These are phyloP conservation scores for Empidonax alnorum DNA, from an alignment of 2,113 vertebrate genomes.

Conservation along the genomic window DNA sequence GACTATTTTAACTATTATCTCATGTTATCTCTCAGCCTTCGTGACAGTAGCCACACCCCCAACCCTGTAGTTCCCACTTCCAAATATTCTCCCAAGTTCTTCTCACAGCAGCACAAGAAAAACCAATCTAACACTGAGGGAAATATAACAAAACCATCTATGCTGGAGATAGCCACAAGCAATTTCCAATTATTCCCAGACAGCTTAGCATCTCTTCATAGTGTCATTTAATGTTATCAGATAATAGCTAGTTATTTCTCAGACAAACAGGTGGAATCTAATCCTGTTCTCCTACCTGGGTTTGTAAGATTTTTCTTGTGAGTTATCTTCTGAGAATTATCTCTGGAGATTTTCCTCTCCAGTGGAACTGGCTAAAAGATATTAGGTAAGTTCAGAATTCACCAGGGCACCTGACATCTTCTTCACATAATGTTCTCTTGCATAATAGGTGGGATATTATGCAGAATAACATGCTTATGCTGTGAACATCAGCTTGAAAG, in stretches of 20 bases:
- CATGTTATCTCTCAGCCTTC: not conserved
- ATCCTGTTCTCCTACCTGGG: not conserved
- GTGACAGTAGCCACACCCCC: not conserved
- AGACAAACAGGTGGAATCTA: slow-evolving; percentile 18
- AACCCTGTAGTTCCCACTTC: not conserved
- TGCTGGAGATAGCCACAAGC: slow-evolving; percentile 1
- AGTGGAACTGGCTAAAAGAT: not conserved
- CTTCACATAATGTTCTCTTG: not conserved
- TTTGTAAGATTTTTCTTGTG: not conserved
- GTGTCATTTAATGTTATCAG: slow-evolving; percentile 15
- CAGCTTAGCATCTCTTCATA: not conserved
- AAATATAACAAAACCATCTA: slow-evolving; percentile 1
- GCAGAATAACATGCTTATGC: not conserved
- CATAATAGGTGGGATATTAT: not conserved
- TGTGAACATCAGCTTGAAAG: not conserved
- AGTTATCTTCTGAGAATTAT: not conserved
- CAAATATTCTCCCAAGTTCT: not conserved
- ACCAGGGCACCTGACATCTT: not conserved
- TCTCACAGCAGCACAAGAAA: not conserved
- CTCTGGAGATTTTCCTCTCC: not conserved
- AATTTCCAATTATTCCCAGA: slow-evolving; percentile 37
- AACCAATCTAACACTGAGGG: not conserved
- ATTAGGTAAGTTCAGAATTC: not conserved
- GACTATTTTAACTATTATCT: not conserved
- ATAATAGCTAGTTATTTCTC: slow-evolving; percentile 42